phyloP scores from a whole-genome alignment of 2,888 invertebrate species.

The Rhingia campestris region DNA sequence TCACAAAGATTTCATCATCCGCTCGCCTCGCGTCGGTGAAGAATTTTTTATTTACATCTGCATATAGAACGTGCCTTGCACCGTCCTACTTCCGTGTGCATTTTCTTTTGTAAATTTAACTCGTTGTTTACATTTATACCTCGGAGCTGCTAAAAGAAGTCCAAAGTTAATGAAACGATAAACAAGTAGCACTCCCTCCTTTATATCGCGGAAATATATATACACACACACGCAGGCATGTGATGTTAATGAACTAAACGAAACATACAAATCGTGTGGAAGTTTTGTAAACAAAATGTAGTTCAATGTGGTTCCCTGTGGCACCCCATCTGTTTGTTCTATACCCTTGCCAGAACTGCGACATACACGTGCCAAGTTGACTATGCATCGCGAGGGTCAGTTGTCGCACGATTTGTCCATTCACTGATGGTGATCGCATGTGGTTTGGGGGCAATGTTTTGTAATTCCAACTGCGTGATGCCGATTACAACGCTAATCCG shows the following conservation, averaged over 20 bases:
- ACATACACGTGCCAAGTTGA: conserved; percentile 62
- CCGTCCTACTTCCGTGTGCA: conserved; percentile 13
- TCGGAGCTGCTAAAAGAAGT: conserved; percentile 34
- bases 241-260: conserved; percentile 67
- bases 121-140: conserved; percentile 57
- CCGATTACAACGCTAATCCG: conserved; percentile 66
- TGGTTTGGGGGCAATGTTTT: conserved; percentile 61
- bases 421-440: conserved; percentile 29
- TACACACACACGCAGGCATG: conserved; percentile 27
- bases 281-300: conserved; percentile 58
- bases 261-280: conserved; percentile 50
- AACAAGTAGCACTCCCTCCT: conserved; percentile 29
- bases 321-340: conserved; percentile 51
- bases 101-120: conserved; percentile 32
- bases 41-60: conserved; percentile 25
- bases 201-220: background rate
- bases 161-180: conserved; percentile 54
- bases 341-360: conserved; percentile 38
- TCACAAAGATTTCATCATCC: conserved; percentile 22
- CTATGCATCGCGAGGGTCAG: conserved; percentile 61
- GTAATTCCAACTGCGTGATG: conserved; percentile 65
- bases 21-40: background rate
- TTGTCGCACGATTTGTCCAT: conserved; percentile 66
- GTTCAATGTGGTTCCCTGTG: conserved; percentile 61
- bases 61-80: conserved; percentile 10